These are phyloP conservation scores for Sipha flava DNA, from an alignment of 1,140 invertebrate species.

Conservation along the genomic window DNA sequence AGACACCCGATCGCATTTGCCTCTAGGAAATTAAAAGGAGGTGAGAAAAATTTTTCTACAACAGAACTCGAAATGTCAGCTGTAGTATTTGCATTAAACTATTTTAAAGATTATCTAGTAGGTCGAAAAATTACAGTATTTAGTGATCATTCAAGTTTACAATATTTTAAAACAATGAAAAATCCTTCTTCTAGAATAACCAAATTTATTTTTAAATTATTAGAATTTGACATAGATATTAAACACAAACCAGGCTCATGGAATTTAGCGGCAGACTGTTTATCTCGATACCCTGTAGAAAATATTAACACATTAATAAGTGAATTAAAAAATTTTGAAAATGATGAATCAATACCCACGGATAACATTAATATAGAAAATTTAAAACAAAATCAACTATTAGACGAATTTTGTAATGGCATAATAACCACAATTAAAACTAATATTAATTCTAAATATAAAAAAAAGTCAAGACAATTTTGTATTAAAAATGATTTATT, in stretches of 20 bases:
- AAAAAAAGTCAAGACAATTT: no score
- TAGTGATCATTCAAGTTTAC: neutral
- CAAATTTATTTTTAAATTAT: neutral
- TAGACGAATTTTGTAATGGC: neutral
- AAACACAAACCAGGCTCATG: slow-evolving; percentile 43
- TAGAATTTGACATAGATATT: neutral
- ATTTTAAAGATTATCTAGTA: neutral
- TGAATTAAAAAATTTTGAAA: neutral
- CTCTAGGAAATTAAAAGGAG: neutral
- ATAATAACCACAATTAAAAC: neutral
- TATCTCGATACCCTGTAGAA: neutral
- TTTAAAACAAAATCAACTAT: neutral
- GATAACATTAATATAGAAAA: neutral
- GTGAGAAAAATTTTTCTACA: neutral
- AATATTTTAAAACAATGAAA: neutral
- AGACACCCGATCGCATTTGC: neutral
- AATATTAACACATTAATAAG: neutral
- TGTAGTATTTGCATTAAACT: neutral
- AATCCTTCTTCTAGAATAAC: neutral
- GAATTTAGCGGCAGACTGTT: slow-evolving; percentile 53
- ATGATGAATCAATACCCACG: neutral
- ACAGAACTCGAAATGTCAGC: neutral
- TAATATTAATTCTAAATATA: no score
- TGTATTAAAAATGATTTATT: no score
- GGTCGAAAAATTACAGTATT: neutral